Conservation (phyloP, 2,888 invertebrate species). For the Eilema griseolum region DNA sequence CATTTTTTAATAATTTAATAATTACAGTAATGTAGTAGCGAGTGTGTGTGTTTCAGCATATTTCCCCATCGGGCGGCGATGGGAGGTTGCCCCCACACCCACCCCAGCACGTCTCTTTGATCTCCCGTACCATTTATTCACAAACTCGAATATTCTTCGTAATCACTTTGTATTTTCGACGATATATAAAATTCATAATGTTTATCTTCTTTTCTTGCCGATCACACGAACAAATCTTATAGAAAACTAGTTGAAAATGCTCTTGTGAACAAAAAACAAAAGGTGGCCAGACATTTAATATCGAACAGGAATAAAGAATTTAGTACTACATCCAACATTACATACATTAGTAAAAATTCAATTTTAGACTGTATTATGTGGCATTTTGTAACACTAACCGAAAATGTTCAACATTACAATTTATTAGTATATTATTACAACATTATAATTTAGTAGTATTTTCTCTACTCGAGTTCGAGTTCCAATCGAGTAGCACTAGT, state of each 20-base stretch:
- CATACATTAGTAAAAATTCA: background rate
- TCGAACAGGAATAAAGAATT: too few relatives aligned
- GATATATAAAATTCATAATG: background rate
- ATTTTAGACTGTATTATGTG: background rate
- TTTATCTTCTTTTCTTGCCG: background rate
- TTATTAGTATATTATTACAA: too few relatives aligned
- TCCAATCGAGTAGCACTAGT: slow-evolving; percentile 61
- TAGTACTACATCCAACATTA: background rate
- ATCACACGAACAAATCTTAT: background rate
- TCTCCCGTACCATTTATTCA: slow-evolving; percentile 60
- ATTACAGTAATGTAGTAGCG: slow-evolving; percentile 83
- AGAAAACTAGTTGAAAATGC: background rate
- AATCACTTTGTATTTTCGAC: background rate
- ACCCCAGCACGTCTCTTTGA: slow-evolving; percentile 63
- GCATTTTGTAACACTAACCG: background rate
- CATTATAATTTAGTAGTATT: too few relatives aligned
- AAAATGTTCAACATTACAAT: background rate
- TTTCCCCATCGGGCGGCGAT: slow-evolving; percentile 65
- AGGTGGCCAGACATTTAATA: background rate
- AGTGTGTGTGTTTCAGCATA: slow-evolving; percentile 77
- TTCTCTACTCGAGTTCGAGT: slow-evolving; percentile 12
- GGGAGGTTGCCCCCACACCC: slow-evolving; percentile 54
- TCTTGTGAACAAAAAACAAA: background rate
- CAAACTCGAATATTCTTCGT: slow-evolving; percentile 56
- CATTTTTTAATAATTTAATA: slow-evolving; percentile 79